Conservation (phyloP, 1,140 invertebrate species). For the Sycobia sp. region DNA sequence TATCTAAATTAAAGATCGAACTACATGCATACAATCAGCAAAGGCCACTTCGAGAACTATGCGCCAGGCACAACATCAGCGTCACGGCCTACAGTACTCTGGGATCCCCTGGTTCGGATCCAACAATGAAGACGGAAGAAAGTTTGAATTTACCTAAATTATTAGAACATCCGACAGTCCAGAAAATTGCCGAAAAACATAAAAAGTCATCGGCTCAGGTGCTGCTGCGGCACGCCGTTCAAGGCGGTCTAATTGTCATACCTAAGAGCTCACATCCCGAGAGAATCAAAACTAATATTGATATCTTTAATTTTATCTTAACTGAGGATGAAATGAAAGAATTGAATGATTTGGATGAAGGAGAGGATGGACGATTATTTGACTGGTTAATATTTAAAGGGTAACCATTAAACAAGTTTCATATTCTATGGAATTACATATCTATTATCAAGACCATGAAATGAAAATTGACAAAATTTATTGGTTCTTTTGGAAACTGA, state of each 20-base stretch:
- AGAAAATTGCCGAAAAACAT: constrained; percentile 71
- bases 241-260: constrained; percentile 76
- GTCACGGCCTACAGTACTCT: constrained; percentile 85
- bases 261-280: constrained; percentile 80
- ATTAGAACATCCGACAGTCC: constrained; percentile 70
- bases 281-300: constrained; percentile 71
- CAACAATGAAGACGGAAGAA: constrained; percentile 55
- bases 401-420: no score
- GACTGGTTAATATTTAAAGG: constrained; percentile 65
- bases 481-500: no score
- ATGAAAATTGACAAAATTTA: not conserved
- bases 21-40: constrained; percentile 85
- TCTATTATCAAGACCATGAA: not conserved
- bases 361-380: constrained; percentile 63
- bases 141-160: constrained; percentile 70
- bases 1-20: constrained; percentile 67
- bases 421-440: constrained; percentile 39
- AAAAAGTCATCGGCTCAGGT: constrained; percentile 78
- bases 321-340: constrained; percentile 60
- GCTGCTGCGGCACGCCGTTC: constrained; percentile 75
- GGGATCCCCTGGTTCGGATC: constrained; percentile 68
- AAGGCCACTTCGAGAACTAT: constrained; percentile 74
- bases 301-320: constrained; percentile 67
- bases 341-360: constrained; percentile 62
- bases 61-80: constrained; percentile 71